Conservation (phyloP, 2,113 vertebrate species). For the Crypturellus undulatus region DNA sequence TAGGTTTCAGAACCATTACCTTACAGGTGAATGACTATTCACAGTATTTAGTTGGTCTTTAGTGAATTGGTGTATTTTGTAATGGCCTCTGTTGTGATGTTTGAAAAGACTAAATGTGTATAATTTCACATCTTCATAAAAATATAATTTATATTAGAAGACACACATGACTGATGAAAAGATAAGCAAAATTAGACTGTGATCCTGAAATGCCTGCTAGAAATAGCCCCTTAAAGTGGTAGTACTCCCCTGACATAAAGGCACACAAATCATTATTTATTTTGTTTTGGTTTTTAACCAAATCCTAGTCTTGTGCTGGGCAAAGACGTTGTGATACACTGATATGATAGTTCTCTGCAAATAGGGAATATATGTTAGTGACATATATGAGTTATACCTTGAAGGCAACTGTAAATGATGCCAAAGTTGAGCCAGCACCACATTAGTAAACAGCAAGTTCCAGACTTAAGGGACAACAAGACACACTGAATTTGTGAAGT, state of each 20-base stretch:
- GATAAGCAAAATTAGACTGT: neutral
- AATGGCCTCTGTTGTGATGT: neutral
- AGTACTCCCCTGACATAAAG: neutral
- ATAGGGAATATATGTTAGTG: accelerated
- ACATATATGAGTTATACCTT: neutral
- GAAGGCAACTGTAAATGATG: neutral
- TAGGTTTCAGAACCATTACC: neutral
- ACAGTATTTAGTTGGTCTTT: neutral
- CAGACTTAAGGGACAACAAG: neutral
- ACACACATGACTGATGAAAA: neutral
- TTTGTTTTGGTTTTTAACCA: neutral
- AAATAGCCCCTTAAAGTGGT: neutral
- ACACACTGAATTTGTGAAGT: neutral
- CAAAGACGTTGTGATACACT: neutral
- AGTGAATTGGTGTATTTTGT: neutral
- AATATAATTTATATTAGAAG: neutral
- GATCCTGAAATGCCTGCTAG: neutral
- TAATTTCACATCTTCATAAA: neutral
- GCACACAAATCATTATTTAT: neutral
- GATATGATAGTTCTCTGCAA: neutral
- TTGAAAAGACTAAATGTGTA: neutral
- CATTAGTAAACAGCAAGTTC: neutral
- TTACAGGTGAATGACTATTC: neutral
- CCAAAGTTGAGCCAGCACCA: neutral
- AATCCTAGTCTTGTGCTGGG: neutral